Conservation (phyloP, 2,888 invertebrate genomes). For the Galeruca laticollis region DNA sequence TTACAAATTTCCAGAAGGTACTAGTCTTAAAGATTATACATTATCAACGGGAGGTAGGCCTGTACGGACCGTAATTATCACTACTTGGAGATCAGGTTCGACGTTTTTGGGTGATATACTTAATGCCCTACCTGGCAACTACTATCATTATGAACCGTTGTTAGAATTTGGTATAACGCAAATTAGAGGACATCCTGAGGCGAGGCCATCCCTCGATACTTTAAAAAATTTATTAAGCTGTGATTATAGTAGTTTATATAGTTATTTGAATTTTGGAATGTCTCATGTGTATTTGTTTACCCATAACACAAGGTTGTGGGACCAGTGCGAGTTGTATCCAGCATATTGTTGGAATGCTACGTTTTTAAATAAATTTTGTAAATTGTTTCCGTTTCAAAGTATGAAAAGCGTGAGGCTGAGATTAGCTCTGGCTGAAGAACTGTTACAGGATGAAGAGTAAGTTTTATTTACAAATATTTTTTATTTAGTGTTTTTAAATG, state of each 20-base stretch:
- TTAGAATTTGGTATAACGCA: constrained; percentile 86
- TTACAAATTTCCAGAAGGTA: constrained; percentile 73
- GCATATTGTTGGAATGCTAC: constrained; percentile 76
- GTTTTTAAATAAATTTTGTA: constrained; percentile 84
- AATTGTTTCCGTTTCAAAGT: constrained; percentile 87
- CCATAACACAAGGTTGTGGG: constrained; percentile 88
- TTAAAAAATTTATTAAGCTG: constrained; percentile 82
- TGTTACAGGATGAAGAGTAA: constrained; percentile 80
- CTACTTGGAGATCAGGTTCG: constrained; percentile 93
- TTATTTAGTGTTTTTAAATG: too few species aligned
- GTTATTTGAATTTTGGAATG: constrained; percentile 82
- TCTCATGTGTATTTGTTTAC: constrained; percentile 84
- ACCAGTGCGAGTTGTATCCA: constrained; percentile 78
- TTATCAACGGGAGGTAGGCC: constrained; percentile 80
- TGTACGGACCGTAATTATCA: constrained; percentile 81
- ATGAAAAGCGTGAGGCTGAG: constrained; percentile 89
- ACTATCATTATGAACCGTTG: constrained; percentile 91
- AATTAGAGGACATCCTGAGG: constrained; percentile 80
- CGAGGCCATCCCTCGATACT: constrained; percentile 75
- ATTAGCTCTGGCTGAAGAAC: constrained; percentile 77
- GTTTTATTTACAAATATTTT: constrained; percentile 61
- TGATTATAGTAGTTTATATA: constrained; percentile 79
- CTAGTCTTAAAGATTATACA: constrained; percentile 76
- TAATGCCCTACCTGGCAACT: constrained; percentile 87
- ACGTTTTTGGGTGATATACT: constrained; percentile 90